Percentiles rank a stretch among this genome's conserved stretches.
Conservation (phyloP, 1,140 invertebrate species). For the Muscidifurax raptorellus region DNA sequence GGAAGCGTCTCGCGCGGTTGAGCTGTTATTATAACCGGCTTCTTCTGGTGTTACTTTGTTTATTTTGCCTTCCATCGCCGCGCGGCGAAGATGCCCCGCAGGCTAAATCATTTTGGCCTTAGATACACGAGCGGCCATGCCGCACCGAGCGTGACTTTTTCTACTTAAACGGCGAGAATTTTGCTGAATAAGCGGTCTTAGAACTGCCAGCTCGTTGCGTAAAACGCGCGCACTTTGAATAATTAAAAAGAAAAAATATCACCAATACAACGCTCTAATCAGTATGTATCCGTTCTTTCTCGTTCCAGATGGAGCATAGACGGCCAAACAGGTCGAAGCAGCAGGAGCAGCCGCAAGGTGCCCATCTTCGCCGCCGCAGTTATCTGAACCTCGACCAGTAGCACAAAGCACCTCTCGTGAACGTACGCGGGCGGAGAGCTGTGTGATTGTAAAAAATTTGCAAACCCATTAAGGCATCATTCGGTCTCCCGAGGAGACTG, state of each 20-base stretch:
- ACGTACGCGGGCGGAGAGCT: constrained; percentile 43
- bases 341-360: constrained; percentile 44
- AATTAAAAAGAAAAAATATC: too few species aligned
- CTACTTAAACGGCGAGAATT: too few species aligned
- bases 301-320: constrained; percentile 61
- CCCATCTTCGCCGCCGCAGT: constrained; percentile 29
- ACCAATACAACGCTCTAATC: too few species aligned
- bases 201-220: too few species aligned
- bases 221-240: too few species aligned
- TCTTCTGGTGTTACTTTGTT: background rate
- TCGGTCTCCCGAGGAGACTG: background rate
- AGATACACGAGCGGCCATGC: too few species aligned
- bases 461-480: background rate
- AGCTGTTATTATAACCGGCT: background rate
- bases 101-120: too few species aligned
- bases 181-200: too few species aligned
- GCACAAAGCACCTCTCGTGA: constrained; percentile 27
- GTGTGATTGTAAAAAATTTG: background rate
- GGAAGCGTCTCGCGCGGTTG: background rate
- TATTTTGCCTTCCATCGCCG: background rate
- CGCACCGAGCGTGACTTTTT: too few species aligned
- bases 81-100: background rate
- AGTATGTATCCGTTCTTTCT: background rate
- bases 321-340: constrained; percentile 45
- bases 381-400: constrained; percentile 2